Evolutionary conservation across 2,113 vertebrate genomes (phyloP).

Genomic region (Zingel zingel): DNA sequence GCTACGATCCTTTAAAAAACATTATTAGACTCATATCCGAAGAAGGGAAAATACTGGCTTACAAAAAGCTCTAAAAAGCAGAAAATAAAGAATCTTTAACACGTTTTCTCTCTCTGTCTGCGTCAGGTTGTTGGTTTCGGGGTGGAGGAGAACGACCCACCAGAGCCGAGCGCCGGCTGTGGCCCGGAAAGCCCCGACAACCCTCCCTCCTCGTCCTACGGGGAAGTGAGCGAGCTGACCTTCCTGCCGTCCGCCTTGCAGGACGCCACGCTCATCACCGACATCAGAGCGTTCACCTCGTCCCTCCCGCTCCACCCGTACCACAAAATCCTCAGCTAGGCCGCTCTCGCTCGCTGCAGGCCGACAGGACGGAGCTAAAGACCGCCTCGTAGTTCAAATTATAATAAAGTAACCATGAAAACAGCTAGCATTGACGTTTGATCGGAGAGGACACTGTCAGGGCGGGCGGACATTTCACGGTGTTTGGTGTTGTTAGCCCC

Average conservation of each 20-base stretch:
- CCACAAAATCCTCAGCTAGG: conserved; percentile 94
- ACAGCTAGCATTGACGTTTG: background rate
- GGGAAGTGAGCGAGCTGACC: conserved; percentile 88
- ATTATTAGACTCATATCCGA: too few relatives aligned
- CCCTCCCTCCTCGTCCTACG: conserved; percentile 82
- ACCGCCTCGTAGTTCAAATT: background rate
- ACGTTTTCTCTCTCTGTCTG: too few relatives aligned
- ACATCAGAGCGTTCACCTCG: conserved; percentile 93
- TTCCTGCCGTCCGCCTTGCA: conserved; percentile 86
- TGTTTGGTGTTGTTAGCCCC: too few relatives aligned
- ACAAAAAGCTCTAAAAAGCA: background rate
- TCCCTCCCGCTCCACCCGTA: conserved; percentile 91
- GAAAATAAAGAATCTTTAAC: background rate
- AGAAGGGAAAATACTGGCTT: too few relatives aligned
- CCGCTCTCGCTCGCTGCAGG: background rate
- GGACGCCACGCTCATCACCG: conserved; percentile 83
- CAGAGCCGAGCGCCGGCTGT: conserved; percentile 57
- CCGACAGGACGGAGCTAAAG: background rate
- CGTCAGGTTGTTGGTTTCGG: conserved; percentile 94
- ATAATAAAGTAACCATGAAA: conserved; percentile 13
- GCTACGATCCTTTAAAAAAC: too few relatives aligned
- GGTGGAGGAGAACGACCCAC: conserved; percentile 84
- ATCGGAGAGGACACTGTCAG: background rate
- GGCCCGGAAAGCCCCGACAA: conserved; percentile 40
- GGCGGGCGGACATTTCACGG: background rate